Evolutionary conservation across 2,113 vertebrate species (phyloP), one percentile per base, ranked within the genome.

Genomic region (Coptodon bakossiorum): DNA sequence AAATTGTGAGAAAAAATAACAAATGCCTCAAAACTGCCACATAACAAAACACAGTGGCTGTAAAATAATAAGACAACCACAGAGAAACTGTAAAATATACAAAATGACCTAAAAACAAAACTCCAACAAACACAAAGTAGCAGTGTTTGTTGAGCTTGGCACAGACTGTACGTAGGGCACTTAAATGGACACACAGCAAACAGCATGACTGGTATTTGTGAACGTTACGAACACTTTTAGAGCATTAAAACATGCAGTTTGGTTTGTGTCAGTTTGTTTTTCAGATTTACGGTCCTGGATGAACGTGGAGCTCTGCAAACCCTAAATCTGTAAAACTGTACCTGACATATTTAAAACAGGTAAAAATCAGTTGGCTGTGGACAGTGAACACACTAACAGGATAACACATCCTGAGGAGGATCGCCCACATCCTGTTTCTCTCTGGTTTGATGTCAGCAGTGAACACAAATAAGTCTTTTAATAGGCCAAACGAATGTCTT

Each of bases 1-100:
- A 27, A 45, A 45, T 2, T 27, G 22, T 73, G 8, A 24, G 13
- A 73, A 73, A 71, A 22, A 5, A 13, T 43, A 43, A 45, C 8
- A 45, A 45, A 73, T 45, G 0, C 0, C 68, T 45, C 38, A 73
- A 73, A 73, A 27, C 38, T 45, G 22, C 22, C 13, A 27, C 8
- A 9, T 8, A 10, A 5, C 38, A 45, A 73, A 27, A 10, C 22
- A 73, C 38, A 73, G 0, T 0, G 38, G 22, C 3, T 0, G 3
- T 73, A 10, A 73, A 45, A 45, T 16, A 45, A 45, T 1, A 6
- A 73, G 38, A 45, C 13, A 1, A 73, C 22, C 8, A 45, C 68
- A 73, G 40, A 45, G 22, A 73, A 27, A 17, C 38, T 43, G 12
- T 9, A n/a, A 27, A 73, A 17, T 43, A 17, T 9, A 73, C 38